phyloP scores from a whole-genome alignment of 2,888 invertebrate species.

The Meganola albula region DNA sequence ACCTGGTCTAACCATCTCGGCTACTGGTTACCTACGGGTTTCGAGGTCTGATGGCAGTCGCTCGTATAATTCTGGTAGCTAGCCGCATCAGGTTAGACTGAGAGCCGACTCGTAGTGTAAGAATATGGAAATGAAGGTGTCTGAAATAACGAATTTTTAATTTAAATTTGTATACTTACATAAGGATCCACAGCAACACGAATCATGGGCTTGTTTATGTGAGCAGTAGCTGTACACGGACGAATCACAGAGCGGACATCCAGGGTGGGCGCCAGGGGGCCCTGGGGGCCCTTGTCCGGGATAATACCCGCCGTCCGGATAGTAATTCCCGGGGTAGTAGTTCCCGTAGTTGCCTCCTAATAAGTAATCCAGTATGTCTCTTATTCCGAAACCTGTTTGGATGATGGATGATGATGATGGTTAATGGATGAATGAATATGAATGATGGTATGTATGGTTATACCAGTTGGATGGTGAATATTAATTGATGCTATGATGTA shows the following conservation, averaged over 20 bases:
- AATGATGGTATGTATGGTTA: constrained; percentile 7
- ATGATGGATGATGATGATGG: constrained; percentile 40
- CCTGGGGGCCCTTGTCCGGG: constrained; percentile 41
- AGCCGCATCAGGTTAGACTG: no score
- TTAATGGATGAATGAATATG: constrained; percentile 35
- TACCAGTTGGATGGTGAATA: constrained; percentile 7
- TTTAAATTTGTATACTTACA: constrained; percentile 66
- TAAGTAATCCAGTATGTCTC: constrained; percentile 69
- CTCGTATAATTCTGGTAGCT: no score
- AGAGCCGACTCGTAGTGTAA: no score
- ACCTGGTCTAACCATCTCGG: no score
- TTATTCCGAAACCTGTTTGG: constrained; percentile 70
- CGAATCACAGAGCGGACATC: constrained; percentile 86
- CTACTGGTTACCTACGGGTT: no score
- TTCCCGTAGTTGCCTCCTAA: constrained; percentile 60
- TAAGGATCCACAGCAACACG: constrained; percentile 82
- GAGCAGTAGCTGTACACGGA: constrained; percentile 88
- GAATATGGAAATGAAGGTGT: no score
- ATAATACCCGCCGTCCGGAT: constrained; percentile 23
- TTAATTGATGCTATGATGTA: constrained; percentile 5
- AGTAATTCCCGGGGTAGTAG: constrained; percentile 32
- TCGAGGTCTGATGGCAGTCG: no score
- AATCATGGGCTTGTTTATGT: constrained; percentile 85
- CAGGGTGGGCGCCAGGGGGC: constrained; percentile 66
- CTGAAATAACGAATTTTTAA: no score